phyloP scores from a whole-genome alignment of 35 echinoderm and acorn worm species.

The Nesometra sesokonis region DNA sequence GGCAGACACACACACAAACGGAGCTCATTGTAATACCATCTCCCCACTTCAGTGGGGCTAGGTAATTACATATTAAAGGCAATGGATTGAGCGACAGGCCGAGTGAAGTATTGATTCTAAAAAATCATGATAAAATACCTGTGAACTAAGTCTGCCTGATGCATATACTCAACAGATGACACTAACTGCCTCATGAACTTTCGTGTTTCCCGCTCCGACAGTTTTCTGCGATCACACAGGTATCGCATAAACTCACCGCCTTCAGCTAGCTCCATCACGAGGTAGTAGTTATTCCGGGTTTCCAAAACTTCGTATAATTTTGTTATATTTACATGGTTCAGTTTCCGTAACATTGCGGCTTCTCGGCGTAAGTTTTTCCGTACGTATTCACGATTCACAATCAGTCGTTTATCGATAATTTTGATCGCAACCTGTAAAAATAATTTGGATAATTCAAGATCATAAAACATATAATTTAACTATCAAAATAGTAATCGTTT shows the following conservation, averaged over 20 bases:
- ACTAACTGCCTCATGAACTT: constrained; percentile 78
- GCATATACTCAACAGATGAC: constrained; percentile 79
- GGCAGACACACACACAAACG: too few relatives aligned
- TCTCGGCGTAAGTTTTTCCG: constrained; percentile 80
- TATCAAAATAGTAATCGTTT: neutral
- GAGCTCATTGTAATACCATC: too few relatives aligned
- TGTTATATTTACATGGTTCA: constrained; percentile 65
- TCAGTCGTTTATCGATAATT: constrained; percentile 72
- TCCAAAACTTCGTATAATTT: constrained; percentile 80
- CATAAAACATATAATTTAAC: too few relatives aligned
- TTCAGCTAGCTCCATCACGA: constrained; percentile 79
- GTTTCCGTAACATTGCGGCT: constrained; percentile 60
- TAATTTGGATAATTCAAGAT: constrained; percentile 2
- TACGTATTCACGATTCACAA: constrained; percentile 80
- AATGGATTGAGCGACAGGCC: too few relatives aligned
- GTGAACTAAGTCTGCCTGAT: constrained; percentile 70
- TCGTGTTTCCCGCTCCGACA: constrained; percentile 70
- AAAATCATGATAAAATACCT: too few relatives aligned
- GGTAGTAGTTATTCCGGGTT: constrained; percentile 84
- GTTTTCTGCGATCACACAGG: constrained; percentile 38
- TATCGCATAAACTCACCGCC: constrained; percentile 84
- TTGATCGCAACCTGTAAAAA: constrained; percentile 68
- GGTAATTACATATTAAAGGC: too few relatives aligned
- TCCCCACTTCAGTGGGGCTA: too few relatives aligned
- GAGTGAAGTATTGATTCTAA: too few relatives aligned